phyloP scores from a whole-genome alignment of 2,797 vertebrate genomes.

The Eremophila alpestris region DNA sequence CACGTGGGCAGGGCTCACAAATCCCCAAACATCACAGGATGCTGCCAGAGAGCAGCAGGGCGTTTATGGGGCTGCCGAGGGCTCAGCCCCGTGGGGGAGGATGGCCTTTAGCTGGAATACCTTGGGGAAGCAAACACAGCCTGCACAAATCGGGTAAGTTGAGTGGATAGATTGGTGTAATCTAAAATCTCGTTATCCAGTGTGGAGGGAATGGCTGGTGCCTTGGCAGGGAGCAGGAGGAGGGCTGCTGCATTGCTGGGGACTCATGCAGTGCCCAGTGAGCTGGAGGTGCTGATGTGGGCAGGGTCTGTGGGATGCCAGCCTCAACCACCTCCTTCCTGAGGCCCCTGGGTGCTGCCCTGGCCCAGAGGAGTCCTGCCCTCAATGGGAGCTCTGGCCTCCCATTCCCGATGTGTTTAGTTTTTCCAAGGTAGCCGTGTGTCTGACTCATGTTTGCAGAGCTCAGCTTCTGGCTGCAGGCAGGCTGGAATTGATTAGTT shows the following conservation, averaged over 20 bases:
- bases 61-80: background rate
- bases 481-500: background rate
- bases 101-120: background rate
- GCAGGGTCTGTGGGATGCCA: background rate
- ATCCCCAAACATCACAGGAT: rapidly evolving
- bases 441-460: background rate
- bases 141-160: background rate
- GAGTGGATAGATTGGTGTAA: background rate
- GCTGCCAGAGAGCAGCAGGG: background rate
- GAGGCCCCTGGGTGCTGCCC: rapidly evolving
- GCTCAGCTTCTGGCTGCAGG: background rate
- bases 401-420: rapidly evolving
- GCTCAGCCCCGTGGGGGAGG: rapidly evolving
- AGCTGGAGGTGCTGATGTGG: background rate
- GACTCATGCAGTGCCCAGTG: rapidly evolving
- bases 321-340: background rate
- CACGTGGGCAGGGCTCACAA: background rate
- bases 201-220: background rate
- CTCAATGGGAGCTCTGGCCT: background rate
- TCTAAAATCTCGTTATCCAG: background rate
- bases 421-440: background rate
- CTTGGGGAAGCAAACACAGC: background rate
- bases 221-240: background rate
- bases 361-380: background rate
- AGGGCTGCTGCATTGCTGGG: background rate